Evolutionary conservation across 2,888 invertebrate species (phyloP).

Genomic region (Eudemis profundana): DNA sequence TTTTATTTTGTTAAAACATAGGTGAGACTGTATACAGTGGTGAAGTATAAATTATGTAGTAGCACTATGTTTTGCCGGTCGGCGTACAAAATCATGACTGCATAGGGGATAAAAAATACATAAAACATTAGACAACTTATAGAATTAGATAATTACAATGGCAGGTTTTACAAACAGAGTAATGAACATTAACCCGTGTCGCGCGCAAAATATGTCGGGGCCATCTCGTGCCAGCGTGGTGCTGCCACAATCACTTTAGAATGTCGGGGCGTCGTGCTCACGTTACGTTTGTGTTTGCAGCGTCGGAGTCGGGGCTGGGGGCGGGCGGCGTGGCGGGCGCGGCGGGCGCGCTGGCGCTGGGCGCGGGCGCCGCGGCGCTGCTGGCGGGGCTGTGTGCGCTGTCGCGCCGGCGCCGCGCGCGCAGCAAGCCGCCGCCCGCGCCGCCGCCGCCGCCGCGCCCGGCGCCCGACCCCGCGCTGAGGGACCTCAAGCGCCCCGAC

Average conservation of each 20-base stretch:
- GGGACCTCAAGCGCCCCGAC: slow-evolving; percentile 56
- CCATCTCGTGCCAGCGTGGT: no score
- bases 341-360: slow-evolving; percentile 66
- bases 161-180: no score
- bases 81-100: no score
- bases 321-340: slow-evolving; percentile 68
- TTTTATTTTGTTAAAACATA: no score
- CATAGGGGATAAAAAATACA: no score
- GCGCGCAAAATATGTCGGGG: no score
- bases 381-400: slow-evolving; percentile 45
- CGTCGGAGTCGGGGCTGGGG: slow-evolving; percentile 69
- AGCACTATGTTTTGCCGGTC: no score
- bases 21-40: no score
- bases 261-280: not conserved
- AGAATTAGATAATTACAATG: no score
- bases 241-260: not conserved
- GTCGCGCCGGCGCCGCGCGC: slow-evolving; percentile 53
- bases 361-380: slow-evolving; percentile 66
- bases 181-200: no score
- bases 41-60: no score
- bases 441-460: slow-evolving; percentile 60
- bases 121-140: no score
- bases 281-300: slow-evolving; percentile 52
- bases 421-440: slow-evolving; percentile 54
- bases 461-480: slow-evolving; percentile 44